phyloP scores from a whole-genome alignment of 1,140 invertebrate species.

The Drosophila novamexicana region DNA sequence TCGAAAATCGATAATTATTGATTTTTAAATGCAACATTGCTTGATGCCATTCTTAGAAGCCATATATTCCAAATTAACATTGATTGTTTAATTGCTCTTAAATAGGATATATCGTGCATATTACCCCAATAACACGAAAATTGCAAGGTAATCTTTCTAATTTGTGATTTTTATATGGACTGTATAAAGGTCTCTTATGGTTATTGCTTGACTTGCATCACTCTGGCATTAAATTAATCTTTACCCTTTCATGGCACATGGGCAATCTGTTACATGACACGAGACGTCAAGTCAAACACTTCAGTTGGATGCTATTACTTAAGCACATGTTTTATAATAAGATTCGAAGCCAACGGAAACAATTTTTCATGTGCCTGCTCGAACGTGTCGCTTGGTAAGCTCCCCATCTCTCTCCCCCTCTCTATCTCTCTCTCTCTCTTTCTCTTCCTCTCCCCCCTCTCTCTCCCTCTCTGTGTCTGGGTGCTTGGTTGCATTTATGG shows the following conservation, averaged over 20 bases:
- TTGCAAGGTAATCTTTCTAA: not conserved
- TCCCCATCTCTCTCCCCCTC: too few relatives aligned
- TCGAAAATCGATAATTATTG: too few relatives aligned
- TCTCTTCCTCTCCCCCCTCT: not conserved
- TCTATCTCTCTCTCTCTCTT: not conserved
- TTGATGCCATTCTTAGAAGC: too few relatives aligned
- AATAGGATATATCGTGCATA: too few relatives aligned
- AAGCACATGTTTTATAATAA: constrained; percentile 61
- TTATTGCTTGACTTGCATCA: constrained; percentile 7
- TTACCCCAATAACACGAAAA: not conserved
- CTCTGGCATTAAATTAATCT: constrained; percentile 42
- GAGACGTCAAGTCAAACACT: constrained; percentile 38
- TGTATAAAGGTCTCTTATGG: not conserved
- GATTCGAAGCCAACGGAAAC: constrained; percentile 44
- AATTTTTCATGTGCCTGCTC: constrained; percentile 50
- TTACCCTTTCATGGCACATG: constrained; percentile 40
- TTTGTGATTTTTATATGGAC: not conserved
- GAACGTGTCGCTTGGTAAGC: constrained; percentile 38
- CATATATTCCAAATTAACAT: too few relatives aligned
- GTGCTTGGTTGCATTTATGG: constrained; percentile 40
- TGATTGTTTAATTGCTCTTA: too few relatives aligned
- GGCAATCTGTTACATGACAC: constrained; percentile 53
- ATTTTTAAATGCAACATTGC: too few relatives aligned
- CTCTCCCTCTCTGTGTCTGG: not conserved
- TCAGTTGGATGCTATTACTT: constrained; percentile 48